phyloP scores from a whole-genome alignment of 2,797 vertebrate genomes.

The Betta splendens region DNA sequence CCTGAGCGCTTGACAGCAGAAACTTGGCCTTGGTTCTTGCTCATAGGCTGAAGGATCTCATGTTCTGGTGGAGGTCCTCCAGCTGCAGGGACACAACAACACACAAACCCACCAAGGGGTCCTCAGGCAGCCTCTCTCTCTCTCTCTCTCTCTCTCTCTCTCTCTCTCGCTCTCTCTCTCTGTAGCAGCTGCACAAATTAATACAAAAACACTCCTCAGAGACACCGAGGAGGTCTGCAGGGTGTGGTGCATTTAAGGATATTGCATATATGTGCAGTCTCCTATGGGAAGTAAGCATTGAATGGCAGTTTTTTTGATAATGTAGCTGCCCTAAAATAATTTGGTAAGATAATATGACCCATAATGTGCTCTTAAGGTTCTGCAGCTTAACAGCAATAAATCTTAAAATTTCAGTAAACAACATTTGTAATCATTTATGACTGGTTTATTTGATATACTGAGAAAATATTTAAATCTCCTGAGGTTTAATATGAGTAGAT shows the following conservation, averaged over 20 bases:
- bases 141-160: too few species aligned
- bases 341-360: conserved; percentile 17
- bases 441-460: not conserved
- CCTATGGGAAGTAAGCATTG: conserved; percentile 19
- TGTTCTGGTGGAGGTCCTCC: conserved; percentile 41
- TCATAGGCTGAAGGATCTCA: conserved; percentile 51
- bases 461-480: not conserved
- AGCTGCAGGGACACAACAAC: conserved; percentile 57
- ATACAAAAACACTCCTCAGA: conserved; percentile 39
- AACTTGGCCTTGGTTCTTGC: conserved; percentile 45
- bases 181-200: conserved; percentile 49
- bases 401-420: conserved; percentile 6
- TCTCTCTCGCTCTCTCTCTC: too few species aligned
- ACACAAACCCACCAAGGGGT: conserved; percentile 21
- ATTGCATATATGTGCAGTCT: conserved; percentile 7
- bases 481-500: too few species aligned
- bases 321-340: conserved; percentile 19
- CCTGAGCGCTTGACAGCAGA: conserved; percentile 37
- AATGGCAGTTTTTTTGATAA: conserved; percentile 15
- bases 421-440: conserved; percentile 43
- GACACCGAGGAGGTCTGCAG: conserved; percentile 21
- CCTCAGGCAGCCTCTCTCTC: too few species aligned
- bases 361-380: conserved; percentile 31
- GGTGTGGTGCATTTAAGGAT: conserved; percentile 7
- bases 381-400: conserved; percentile 19